Conservation (phyloP, 37 sponge, comb jelly and placozoan species). For the Cliona cf. orientalis region DNA sequence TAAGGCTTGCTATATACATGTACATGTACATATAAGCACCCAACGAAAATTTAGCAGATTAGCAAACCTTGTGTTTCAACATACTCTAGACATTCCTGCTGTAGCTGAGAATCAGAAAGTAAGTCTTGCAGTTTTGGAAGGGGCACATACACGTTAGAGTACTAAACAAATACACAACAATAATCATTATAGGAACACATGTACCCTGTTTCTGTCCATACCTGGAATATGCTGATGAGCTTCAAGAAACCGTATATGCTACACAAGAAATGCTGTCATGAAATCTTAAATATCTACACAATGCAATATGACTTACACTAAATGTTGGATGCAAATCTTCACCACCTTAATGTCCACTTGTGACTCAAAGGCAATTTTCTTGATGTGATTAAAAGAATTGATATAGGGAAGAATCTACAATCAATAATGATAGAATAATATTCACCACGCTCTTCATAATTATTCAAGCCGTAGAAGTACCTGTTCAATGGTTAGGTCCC, state of each 20-base stretch:
- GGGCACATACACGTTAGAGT: constrained; percentile 76
- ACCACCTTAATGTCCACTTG: constrained; percentile 73
- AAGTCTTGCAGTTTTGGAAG: constrained; percentile 65
- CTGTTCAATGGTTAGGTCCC: constrained; percentile 82
- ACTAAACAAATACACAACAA: constrained; percentile 47
- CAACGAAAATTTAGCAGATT: not conserved
- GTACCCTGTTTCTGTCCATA: no score
- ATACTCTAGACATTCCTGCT: constrained; percentile 63
- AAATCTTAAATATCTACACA: not conserved
- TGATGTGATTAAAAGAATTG: constrained; percentile 86
- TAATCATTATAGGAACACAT: not conserved
- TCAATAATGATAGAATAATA: not conserved
- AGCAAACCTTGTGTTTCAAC: constrained; percentile 67
- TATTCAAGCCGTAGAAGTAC: constrained; percentile 9
- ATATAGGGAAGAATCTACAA: constrained; percentile 74
- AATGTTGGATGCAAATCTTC: constrained; percentile 73
- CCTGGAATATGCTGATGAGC: constrained; percentile 82
- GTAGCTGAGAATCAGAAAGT: constrained; percentile 44
- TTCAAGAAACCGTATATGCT: constrained; percentile 69
- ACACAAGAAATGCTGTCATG: constrained; percentile 11
- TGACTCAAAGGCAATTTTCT: constrained; percentile 70
- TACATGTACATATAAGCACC: constrained; percentile 2
- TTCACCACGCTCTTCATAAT: not conserved
- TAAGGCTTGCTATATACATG: not conserved
- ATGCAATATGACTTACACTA: constrained; percentile 66